These are phyloP conservation scores for Agonopterix subpropinquella DNA, from an alignment of 2,888 invertebrate genomes.

Conservation along the genomic window DNA sequence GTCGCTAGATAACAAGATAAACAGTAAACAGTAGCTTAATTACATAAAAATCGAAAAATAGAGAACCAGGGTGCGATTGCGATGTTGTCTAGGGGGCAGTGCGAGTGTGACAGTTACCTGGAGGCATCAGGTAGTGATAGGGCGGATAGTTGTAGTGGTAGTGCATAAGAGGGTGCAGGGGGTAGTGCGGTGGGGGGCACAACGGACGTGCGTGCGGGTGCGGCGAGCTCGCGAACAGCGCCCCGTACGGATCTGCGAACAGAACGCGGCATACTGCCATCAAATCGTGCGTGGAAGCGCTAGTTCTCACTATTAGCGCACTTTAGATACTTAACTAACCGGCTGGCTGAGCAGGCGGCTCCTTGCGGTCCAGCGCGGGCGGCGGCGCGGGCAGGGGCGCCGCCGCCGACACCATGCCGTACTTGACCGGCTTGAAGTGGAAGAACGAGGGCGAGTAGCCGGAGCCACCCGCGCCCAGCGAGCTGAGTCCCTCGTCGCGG, in stretches of 20 bases:
- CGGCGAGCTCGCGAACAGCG: conserved; percentile 59
- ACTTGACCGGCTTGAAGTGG: conserved; percentile 92
- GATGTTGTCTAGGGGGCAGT: neutral
- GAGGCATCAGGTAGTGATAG: conserved; percentile 65
- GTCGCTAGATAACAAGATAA: too few relatives aligned
- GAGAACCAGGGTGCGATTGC: too few relatives aligned
- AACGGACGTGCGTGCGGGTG: conserved; percentile 59
- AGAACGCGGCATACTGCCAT: conserved; percentile 44
- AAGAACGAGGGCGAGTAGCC: conserved; percentile 95
- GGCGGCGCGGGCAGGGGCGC: conserved; percentile 44
- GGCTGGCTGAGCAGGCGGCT: conserved; percentile 72
- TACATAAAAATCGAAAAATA: too few relatives aligned
- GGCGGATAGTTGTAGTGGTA: conserved; percentile 68
- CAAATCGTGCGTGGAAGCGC: conserved; percentile 59
- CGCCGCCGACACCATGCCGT: conserved; percentile 79
- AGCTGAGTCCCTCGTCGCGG: conserved; percentile 88
- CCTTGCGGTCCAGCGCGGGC: conserved; percentile 70
- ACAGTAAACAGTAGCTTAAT: too few relatives aligned
- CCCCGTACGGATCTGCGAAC: conserved; percentile 68
- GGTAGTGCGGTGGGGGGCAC: conserved; percentile 70
- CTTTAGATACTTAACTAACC: conserved; percentile 74
- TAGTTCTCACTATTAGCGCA: conserved; percentile 66
- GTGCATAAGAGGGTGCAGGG: conserved; percentile 67
- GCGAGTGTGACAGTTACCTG: conserved; percentile 55
- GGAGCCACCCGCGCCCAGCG: conserved; percentile 84